Percentiles rank a stretch among this genome's conserved stretches.
These are phyloP conservation scores for Drosophila kepulauana DNA, from an alignment of 1,140 invertebrate species.

Conservation along the genomic window DNA sequence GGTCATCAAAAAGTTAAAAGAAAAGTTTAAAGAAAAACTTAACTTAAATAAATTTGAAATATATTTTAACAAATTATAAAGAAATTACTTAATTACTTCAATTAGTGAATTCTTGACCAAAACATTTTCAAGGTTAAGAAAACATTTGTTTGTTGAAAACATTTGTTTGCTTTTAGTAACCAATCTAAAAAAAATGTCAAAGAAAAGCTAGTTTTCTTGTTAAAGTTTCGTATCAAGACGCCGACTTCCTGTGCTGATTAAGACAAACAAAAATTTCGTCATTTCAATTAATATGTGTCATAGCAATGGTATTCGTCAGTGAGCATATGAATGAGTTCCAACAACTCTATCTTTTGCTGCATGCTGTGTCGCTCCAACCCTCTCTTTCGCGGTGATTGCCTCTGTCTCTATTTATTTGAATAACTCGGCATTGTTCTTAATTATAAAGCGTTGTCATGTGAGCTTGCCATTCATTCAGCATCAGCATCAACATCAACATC, in stretches of 20 bases:
- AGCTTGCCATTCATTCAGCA: slow-evolving; percentile 76
- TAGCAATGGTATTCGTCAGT: slow-evolving; percentile 40
- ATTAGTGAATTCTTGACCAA: too few relatives aligned
- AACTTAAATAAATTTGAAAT: too few relatives aligned
- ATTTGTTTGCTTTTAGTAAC: not conserved
- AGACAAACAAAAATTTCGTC: slow-evolving; percentile 16
- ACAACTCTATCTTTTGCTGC: slow-evolving; percentile 32
- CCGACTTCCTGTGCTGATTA: slow-evolving; percentile 19
- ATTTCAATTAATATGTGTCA: slow-evolving; percentile 53
- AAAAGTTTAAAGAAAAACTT: too few relatives aligned
- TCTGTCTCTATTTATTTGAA: slow-evolving; percentile 56
- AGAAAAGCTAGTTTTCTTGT: not conserved
- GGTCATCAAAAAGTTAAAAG: too few relatives aligned
- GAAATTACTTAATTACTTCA: too few relatives aligned
- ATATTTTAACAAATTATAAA: too few relatives aligned
- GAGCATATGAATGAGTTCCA: slow-evolving; percentile 37
- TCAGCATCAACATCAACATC: slow-evolving; percentile 27
- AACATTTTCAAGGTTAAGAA: too few relatives aligned
- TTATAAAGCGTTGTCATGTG: slow-evolving; percentile 82
- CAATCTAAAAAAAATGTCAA: not conserved
- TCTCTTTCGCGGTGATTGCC: slow-evolving; percentile 1
- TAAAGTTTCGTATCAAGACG: slow-evolving; percentile 5
- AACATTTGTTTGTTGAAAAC: too few relatives aligned
- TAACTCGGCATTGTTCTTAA: slow-evolving; percentile 80
- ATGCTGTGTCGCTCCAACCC: not conserved